phyloP scores from a whole-genome alignment of 2,113 vertebrate species.

The Neolamprologus brichardi region DNA sequence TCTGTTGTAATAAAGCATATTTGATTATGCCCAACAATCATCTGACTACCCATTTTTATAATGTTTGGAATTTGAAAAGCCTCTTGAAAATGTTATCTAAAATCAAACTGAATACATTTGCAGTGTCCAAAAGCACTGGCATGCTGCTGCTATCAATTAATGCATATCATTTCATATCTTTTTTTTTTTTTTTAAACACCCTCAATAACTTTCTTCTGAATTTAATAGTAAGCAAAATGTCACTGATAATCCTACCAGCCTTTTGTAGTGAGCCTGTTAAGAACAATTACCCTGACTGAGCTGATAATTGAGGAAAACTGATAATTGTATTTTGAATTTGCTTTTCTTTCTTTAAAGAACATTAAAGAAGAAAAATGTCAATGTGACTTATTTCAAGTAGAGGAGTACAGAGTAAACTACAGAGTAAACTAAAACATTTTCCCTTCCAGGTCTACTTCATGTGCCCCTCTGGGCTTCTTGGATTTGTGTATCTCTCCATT shows the following conservation, averaged over 20 bases:
- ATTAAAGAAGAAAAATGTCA: neutral
- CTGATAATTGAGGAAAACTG: neutral
- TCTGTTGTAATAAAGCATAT: neutral
- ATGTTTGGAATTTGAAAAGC: neutral
- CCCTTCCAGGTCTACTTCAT: neutral
- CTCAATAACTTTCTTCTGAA: neutral
- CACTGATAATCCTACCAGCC: neutral
- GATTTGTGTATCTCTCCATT: neutral
- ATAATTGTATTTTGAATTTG: neutral
- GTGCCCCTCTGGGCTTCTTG: neutral
- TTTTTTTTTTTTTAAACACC: neutral
- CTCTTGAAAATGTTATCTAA: neutral
- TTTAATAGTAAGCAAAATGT: neutral
- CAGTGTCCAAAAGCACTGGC: neutral
- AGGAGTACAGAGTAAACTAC: neutral
- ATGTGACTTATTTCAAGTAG: neutral
- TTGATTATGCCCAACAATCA: neutral
- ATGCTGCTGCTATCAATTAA: neutral
- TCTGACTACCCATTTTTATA: neutral
- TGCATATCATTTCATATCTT: neutral
- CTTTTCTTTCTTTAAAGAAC: neutral
- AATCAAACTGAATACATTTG: neutral
- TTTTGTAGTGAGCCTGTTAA: neutral
- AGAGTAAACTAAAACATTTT: neutral
- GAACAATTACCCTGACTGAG: neutral